A percentile compares a stretch with the other conserved stretches of the same genome.
These are phyloP conservation scores for Lethenteron reissneri DNA, from an alignment of 2,113 vertebrate species.

Conservation along the genomic window DNA sequence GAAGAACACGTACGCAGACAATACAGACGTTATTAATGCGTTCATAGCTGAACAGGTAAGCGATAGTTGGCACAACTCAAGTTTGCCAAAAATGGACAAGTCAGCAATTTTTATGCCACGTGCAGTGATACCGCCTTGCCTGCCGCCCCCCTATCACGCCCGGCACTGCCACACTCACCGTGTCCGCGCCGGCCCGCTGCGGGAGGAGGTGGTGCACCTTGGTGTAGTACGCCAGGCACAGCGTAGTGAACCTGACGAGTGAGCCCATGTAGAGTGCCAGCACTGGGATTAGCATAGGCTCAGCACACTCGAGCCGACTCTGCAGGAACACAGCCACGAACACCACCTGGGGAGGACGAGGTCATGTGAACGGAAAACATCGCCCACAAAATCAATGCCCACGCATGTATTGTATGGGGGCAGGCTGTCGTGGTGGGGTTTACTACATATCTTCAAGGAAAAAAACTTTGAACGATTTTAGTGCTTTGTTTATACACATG, in stretches of 20 bases:
- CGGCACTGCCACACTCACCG: slow-evolving; percentile 38
- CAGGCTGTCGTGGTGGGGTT: too few relatives aligned
- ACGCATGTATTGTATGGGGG: too few relatives aligned
- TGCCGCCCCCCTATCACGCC: neutral
- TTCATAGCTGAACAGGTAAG: too few relatives aligned
- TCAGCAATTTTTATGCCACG: neutral
- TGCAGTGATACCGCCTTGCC: neutral
- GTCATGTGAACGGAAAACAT: neutral
- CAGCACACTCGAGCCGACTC: slow-evolving; percentile 73
- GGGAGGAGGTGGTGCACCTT: slow-evolving; percentile 81
- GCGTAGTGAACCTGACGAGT: slow-evolving; percentile 62
- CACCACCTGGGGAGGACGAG: slow-evolving; percentile 34
- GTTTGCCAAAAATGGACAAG: too few relatives aligned
- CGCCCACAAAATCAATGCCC: too few relatives aligned
- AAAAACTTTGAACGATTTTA: too few relatives aligned
- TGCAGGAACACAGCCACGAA: slow-evolving; percentile 88
- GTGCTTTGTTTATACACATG: too few relatives aligned
- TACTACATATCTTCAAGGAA: too few relatives aligned
- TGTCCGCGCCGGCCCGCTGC: slow-evolving; percentile 54
- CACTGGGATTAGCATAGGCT: slow-evolving; percentile 81
- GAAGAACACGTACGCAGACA: too few relatives aligned
- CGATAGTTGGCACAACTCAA: too few relatives aligned
- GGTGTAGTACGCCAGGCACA: slow-evolving; percentile 73
- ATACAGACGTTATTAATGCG: too few relatives aligned
- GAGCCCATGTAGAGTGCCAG: slow-evolving; percentile 90